These are phyloP conservation scores for Chromis chromis DNA, from an alignment of 2,797 vertebrate species.

Conservation along the genomic window DNA sequence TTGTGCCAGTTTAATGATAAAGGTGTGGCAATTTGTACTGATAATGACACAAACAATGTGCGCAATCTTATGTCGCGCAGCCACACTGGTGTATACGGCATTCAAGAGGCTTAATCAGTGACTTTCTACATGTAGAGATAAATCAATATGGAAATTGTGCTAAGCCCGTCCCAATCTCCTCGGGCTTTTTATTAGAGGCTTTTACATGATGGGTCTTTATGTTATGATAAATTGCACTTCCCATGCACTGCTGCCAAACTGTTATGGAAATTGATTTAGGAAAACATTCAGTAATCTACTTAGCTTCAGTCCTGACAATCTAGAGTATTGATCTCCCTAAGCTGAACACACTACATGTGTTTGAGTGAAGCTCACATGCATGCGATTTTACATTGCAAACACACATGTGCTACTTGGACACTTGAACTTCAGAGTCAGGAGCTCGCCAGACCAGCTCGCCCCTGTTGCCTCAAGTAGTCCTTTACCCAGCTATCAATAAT, in stretches of 20 bases:
- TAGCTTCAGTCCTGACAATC: constrained; percentile 79
- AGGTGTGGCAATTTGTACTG: constrained; percentile 50
- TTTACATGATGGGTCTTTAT: constrained; percentile 77
- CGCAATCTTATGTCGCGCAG: constrained; percentile 10
- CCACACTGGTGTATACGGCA: constrained; percentile 6
- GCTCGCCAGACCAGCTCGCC: constrained; percentile 19
- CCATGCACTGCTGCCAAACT: constrained; percentile 73
- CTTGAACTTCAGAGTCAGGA: constrained; percentile 45
- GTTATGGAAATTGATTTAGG: constrained; percentile 83
- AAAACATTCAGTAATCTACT: constrained; percentile 84
- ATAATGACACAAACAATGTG: constrained; percentile 73
- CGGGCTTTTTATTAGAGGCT: constrained; percentile 71
- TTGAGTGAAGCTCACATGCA: constrained; percentile 18
- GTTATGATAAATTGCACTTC: constrained; percentile 81
- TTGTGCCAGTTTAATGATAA: constrained; percentile 61
- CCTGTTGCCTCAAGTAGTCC: constrained; percentile 44
- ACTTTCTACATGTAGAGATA: constrained; percentile 78
- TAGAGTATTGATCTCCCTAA: constrained; percentile 80
- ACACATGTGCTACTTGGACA: constrained; percentile 13
- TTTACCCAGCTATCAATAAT: constrained; percentile 68
- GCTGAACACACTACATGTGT: constrained; percentile 59
- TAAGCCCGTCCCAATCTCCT: constrained; percentile 69
- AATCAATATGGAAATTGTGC: constrained; percentile 78
- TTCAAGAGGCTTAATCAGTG: constrained; percentile 67
- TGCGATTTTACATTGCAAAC: constrained; percentile 40